A percentile compares a stretch with the other conserved stretches of the same genome.
phyloP scores from a whole-genome alignment of 1,140 invertebrate species.

The Pseudobourletiella spinata region DNA sequence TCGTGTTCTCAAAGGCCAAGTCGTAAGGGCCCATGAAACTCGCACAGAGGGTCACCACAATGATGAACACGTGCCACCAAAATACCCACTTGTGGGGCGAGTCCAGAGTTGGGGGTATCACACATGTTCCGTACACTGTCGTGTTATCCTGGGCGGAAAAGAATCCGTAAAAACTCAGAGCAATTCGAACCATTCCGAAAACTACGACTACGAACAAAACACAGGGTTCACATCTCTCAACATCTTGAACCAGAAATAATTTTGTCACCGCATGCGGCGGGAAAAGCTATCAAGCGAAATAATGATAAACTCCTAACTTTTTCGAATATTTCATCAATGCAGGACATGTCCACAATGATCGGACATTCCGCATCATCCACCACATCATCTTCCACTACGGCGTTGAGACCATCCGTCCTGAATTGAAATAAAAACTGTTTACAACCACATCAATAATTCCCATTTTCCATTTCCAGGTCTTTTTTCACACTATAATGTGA shows the following conservation, averaged over 20 bases:
- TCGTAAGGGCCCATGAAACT: slow-evolving; percentile 24
- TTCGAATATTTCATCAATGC: background rate
- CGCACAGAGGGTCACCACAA: slow-evolving; percentile 5
- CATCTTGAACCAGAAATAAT: too few relatives aligned
- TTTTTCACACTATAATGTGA: background rate
- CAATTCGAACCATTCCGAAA: too few relatives aligned
- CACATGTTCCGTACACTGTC: slow-evolving; percentile 17
- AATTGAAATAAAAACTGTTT: background rate
- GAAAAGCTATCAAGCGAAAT: too few relatives aligned
- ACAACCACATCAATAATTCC: too few relatives aligned
- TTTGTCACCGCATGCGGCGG: too few relatives aligned
- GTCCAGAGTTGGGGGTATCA: slow-evolving; percentile 20
- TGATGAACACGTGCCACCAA: slow-evolving; percentile 13
- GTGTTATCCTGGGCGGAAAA: slow-evolving; percentile 7
- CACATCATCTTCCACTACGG: background rate
- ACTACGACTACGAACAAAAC: too few relatives aligned
- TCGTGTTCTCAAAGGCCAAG: slow-evolving; percentile 11
- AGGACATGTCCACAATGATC: slow-evolving; percentile 18
- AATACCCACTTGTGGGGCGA: slow-evolving; percentile 15
- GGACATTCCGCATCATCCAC: background rate
- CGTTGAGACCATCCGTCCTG: background rate
- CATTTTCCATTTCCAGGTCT: too few relatives aligned
- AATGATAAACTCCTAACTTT: too few relatives aligned
- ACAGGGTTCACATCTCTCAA: too few relatives aligned
- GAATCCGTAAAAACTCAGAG: too few relatives aligned